Evolutionary conservation across 2,797 vertebrate species (phyloP), one percentile per base, ranked within the genome.

Genomic region (Pogoniulus pusillus): DNA sequence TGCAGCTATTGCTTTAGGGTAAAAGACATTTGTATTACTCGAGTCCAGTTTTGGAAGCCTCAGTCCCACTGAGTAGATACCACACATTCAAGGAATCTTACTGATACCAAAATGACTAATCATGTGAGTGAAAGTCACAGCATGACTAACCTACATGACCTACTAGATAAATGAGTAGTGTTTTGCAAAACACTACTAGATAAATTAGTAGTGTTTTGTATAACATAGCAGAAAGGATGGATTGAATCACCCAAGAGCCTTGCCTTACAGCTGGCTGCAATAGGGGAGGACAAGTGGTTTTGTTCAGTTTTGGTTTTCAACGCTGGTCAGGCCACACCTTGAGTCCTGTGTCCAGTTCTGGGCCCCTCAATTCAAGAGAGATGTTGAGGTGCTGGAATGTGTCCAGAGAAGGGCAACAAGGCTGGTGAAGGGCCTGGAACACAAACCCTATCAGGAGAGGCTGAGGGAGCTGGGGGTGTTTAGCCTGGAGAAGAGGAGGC

Each of bases 41-140:
- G 3, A 94, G 76, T 49, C 53, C 87, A 80, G 54, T 83, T 93
- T 27, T 81, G 73, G 85, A 90, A 91, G 32, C 39, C 53, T 87
- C 55, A 75, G 37, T 89, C 92, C 84, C 87, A 93, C 87, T 83
- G 90, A 90, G 93, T 27, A 85, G 79, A 93, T 93, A 91, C 91
- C 82, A 89, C 32, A 89, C 37, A 85, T 91, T 85, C 62, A 72
- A 69, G 59, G 92, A 93, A 85, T 89, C 90, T 95, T 79, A 89
- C 87, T 94, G 93, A 72, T 89, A 93, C 41, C 69, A 75, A 93
- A 93, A 95, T 81, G n/a, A 94, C 82, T 90, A 80, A 85, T 92
- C 4, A 10, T 87, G 76, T 69, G 86, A 90, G 86, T 55, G 34
- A 45, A 85, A 83, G 79, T 85, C 76, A 53, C 79, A 70, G 66